Evolutionary conservation across 1,140 invertebrate genomes (phyloP).

Genomic region (Cephus cinctus): DNA sequence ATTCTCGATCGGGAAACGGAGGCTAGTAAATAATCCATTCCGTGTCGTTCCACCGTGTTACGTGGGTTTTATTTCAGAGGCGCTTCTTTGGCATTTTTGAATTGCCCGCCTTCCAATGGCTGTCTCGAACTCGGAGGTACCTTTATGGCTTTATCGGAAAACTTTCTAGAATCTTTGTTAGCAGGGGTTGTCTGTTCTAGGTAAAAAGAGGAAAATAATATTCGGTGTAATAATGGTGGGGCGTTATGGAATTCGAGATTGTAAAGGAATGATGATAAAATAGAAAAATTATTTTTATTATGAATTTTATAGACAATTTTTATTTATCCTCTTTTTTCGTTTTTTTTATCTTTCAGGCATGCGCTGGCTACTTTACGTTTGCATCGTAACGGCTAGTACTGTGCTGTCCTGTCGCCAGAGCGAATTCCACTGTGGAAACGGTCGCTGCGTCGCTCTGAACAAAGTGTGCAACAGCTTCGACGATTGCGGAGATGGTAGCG

Average conservation of each 20-base stretch:
- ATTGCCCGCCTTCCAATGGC: no score
- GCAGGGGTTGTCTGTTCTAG: no score
- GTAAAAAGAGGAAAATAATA: no score
- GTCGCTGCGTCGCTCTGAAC: constrained; percentile 76
- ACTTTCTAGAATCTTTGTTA: no score
- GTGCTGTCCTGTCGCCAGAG: constrained; percentile 67
- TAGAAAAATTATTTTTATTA: no score
- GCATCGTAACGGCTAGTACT: constrained; percentile 39
- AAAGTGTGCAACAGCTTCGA: constrained; percentile 80
- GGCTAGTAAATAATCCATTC: background rate
- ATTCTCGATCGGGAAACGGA: background rate
- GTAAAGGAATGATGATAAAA: no score
- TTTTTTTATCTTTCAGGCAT: constrained; percentile 42
- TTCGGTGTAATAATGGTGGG: no score
- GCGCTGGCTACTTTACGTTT: constrained; percentile 43
- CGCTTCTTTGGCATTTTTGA: background rate
- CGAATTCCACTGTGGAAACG: constrained; percentile 78
- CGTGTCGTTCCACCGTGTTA: background rate
- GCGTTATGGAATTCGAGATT: no score
- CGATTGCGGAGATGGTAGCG: constrained; percentile 82
- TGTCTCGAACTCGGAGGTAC: no score
- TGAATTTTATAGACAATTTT: no score
- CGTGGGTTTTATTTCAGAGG: background rate
- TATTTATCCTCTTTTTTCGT: no score
- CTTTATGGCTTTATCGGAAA: no score